Percentiles rank a stretch among this genome's conserved stretches.
These are phyloP conservation scores for Drosophila varians DNA, from an alignment of 1,140 invertebrate genomes.

Conservation along the genomic window DNA sequence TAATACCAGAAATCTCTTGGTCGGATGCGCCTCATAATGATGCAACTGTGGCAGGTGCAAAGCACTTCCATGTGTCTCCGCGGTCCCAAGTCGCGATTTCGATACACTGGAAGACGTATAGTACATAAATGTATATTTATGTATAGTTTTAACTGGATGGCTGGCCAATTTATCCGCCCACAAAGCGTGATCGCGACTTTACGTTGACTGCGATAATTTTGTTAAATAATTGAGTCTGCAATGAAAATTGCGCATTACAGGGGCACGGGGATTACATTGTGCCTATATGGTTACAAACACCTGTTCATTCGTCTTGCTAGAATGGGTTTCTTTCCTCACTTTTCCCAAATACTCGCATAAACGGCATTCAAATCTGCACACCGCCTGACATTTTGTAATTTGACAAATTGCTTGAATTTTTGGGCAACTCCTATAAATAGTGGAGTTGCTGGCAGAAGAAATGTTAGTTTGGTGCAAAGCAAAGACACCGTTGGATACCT, in stretches of 20 bases:
- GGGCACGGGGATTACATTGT: slow-evolving; percentile 10
- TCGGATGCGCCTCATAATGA: slow-evolving; percentile 60
- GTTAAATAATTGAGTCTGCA: slow-evolving; percentile 72
- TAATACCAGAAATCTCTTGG: slow-evolving; percentile 75
- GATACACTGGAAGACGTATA: slow-evolving; percentile 33
- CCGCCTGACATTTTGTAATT: slow-evolving; percentile 70
- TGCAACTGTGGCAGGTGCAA: slow-evolving; percentile 52
- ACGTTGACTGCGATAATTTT: slow-evolving; percentile 57
- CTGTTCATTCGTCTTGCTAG: slow-evolving; percentile 55
- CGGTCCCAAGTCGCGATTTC: slow-evolving; percentile 28
- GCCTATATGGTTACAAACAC: slow-evolving; percentile 35
- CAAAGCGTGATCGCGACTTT: slow-evolving; percentile 40
- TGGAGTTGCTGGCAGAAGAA: slow-evolving; percentile 20
- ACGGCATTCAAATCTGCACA: slow-evolving; percentile 53
- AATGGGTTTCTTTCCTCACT: slow-evolving; percentile 58
- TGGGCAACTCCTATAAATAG: slow-evolving; percentile 63
- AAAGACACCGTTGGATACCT: slow-evolving; percentile 1
- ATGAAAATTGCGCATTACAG: slow-evolving; percentile 54
- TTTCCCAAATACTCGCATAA: slow-evolving; percentile 39
- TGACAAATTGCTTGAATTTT: slow-evolving; percentile 70
- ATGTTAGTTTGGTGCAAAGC: slow-evolving; percentile 52
- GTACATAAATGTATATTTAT: not conserved
- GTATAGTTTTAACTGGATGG: slow-evolving; percentile 17
- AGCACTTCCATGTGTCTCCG: slow-evolving; percentile 57
- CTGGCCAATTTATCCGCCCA: slow-evolving; percentile 17